Conservation (phyloP, 2,797 vertebrate genomes). For the Muraenolepis orangiensis region DNA sequence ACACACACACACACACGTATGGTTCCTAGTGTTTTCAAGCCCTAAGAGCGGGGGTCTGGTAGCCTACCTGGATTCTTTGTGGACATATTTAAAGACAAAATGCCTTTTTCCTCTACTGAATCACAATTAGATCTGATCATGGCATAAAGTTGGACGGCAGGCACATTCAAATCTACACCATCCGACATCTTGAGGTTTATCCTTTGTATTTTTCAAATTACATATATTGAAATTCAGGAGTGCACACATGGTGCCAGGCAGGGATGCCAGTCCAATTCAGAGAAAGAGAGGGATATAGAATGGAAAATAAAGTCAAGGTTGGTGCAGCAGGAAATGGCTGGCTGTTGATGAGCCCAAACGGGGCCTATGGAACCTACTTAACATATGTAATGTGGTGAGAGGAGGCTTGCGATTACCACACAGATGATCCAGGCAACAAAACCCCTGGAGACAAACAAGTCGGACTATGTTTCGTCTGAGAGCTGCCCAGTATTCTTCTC, state of each 20-base stretch:
- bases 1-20: conserved; percentile 55
- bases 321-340: conserved; percentile 23
- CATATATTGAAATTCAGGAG: conserved; percentile 2
- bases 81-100: conserved; percentile 28
- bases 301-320: conserved; percentile 27
- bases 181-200: conserved; percentile 37
- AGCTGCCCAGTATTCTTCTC: background rate
- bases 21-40: conserved; percentile 51
- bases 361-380: conserved; percentile 13
- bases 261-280: conserved; percentile 38
- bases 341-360: conserved; percentile 22
- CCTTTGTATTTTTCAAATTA: background rate
- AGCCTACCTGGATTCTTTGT: conserved; percentile 49
- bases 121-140: conserved; percentile 32
- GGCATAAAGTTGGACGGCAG: conserved; percentile 32
- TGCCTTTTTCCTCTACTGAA: conserved; percentile 25
- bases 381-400: conserved; percentile 29
- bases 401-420: conserved; percentile 29
- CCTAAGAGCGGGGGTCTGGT: conserved; percentile 38
- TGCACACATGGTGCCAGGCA: conserved; percentile 7
- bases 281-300: conserved; percentile 1
- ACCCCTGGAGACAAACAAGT: background rate
- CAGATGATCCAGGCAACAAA: conserved; percentile 42
- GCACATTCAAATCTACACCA: conserved; percentile 24
- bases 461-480: background rate